A percentile compares a stretch with the other conserved stretches of the same genome.
phyloP scores from a whole-genome alignment of 2,797 vertebrate genomes.

The Florisuga fusca region DNA sequence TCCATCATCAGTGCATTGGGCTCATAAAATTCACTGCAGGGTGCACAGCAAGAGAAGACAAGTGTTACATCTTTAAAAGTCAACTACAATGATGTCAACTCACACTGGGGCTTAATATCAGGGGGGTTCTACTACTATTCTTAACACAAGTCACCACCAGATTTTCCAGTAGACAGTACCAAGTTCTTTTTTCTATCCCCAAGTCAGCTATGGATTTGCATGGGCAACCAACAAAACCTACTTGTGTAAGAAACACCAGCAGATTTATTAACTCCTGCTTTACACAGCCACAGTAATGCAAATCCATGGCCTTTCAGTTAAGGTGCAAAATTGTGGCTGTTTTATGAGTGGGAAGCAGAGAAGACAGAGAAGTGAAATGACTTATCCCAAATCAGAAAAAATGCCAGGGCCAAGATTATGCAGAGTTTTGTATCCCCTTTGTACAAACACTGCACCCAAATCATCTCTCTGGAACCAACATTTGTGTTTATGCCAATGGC shows the following conservation, averaged over 20 bases:
- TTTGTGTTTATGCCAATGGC: neutral
- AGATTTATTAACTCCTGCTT: neutral
- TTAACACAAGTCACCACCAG: neutral
- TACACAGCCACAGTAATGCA: neutral
- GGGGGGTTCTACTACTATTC: too few species aligned
- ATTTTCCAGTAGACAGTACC: neutral
- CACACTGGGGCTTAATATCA: too few species aligned
- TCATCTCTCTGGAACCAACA: neutral
- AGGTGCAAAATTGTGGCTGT: neutral
- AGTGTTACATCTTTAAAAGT: neutral
- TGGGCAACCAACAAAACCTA: neutral
- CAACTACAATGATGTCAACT: neutral
- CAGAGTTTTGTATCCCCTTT: neutral
- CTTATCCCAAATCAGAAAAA: neutral
- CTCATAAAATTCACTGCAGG: constrained; percentile 93
- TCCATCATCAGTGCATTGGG: constrained; percentile 98
- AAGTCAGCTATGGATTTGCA: neutral
- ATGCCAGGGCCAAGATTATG: neutral
- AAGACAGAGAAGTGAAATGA: neutral
- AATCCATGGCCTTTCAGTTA: neutral
- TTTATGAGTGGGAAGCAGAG: neutral
- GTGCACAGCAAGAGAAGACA: neutral
- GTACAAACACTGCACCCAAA: neutral
- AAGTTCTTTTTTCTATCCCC: neutral
- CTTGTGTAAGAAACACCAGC: neutral